Evolutionary conservation across 2,888 invertebrate species (phyloP), one percentile per base, ranked within the genome.

Genomic region (Synanthedon andrenaeformis): DNA sequence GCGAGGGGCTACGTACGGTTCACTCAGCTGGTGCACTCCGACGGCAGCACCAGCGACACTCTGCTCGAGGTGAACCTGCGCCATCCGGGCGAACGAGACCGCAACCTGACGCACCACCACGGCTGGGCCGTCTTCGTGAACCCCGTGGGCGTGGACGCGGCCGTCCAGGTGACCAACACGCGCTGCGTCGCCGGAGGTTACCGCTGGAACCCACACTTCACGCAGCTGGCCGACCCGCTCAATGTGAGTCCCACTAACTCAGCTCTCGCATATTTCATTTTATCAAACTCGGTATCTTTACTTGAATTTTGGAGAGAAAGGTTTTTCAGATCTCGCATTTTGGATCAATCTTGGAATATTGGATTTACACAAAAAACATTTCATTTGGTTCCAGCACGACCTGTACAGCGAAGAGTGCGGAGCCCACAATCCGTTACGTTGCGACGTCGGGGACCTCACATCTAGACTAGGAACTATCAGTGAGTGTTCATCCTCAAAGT

Each of bases 121-220:
- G 92, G 94, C 65, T 97, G 96, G 96, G 93, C 94, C 53, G 93
- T 97, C 63, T 97, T 91, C 75, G 96, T 97, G 42, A 97, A 96
- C 84, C 93, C 95, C 0, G 94, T 97, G 50, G 96, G 96, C 0
- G 96, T 96, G 54, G 97, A 97, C 83, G 96, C 96, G 0, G 90
- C 94, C 0, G 96, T 96, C 5, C 90, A 92, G 74, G 92, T 93
- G 42, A 91, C 93, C 56, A 85, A 86, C 60, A 94, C 95, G 0
- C 89, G 97, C 61, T 97, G 97, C 74, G 95, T 96, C 8, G 96
- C 97, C 1, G 96, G 94, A 23, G 97, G 97, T 6, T 96, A 96
- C 70, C 90, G 93, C 11, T 96, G 96, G 96, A 96, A 96, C 89
- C 96, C 96, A 0, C 94, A 91, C 82, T 96, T 93, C 69, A 96